Percentiles rank a stretch among this genome's conserved stretches.
phyloP scores from a whole-genome alignment of 1,140 invertebrate genomes.

The Brachystomella parvula region DNA sequence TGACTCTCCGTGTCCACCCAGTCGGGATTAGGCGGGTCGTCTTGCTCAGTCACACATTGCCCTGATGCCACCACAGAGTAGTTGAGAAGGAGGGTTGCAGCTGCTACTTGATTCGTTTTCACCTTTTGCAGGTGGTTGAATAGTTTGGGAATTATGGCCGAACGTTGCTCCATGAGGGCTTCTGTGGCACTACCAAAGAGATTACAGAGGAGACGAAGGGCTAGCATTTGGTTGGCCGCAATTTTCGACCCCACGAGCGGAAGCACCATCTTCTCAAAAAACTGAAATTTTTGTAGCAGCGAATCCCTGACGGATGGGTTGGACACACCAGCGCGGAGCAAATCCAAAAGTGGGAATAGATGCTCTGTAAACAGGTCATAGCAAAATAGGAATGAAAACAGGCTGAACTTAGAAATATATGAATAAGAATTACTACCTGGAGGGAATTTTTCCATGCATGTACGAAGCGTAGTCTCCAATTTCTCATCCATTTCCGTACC shows the following conservation, averaged over 20 bases:
- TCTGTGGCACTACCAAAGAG: slow-evolving; percentile 58
- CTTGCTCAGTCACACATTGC: neutral
- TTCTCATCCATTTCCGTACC: slow-evolving; percentile 40
- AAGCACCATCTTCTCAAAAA: neutral
- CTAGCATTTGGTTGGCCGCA: slow-evolving; percentile 66
- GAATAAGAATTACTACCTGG: slow-evolving; percentile 49
- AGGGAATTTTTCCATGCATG: slow-evolving; percentile 63
- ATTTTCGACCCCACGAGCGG: slow-evolving; percentile 22
- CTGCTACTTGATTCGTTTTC: slow-evolving; percentile 55
- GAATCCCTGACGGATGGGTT: slow-evolving; percentile 48
- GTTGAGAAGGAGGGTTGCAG: slow-evolving; percentile 71
- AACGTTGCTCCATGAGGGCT: slow-evolving; percentile 47
- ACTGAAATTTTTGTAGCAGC: slow-evolving; percentile 52
- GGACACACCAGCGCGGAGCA: slow-evolving; percentile 67
- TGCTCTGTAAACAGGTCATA: slow-evolving; percentile 51
- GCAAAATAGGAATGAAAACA: neutral
- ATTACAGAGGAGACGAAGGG: slow-evolving; percentile 66
- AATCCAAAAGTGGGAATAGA: slow-evolving; percentile 77
- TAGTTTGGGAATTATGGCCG: slow-evolving; percentile 19
- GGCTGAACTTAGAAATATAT: neutral
- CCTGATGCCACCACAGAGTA: slow-evolving; percentile 48
- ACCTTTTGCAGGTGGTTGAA: slow-evolving; percentile 26
- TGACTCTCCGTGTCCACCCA: slow-evolving; percentile 22
- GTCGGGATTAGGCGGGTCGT: neutral
- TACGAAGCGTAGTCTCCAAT: slow-evolving; percentile 54